phyloP scores from a whole-genome alignment of 2,113 vertebrate genomes.

The Xyrauchen texanus region DNA sequence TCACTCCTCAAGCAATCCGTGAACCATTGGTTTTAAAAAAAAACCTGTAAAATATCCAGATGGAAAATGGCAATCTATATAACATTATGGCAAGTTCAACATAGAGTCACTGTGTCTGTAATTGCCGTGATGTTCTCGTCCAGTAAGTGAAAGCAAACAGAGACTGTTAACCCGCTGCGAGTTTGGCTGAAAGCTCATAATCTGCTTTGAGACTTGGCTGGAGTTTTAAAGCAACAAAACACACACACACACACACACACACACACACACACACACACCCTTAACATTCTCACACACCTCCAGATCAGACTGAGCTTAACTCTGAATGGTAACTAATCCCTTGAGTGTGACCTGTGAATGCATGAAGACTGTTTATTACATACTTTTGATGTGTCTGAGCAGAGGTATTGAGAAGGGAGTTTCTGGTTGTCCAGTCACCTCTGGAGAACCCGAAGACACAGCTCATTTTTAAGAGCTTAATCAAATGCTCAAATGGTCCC shows the following conservation, averaged over 20 bases:
- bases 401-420: not conserved
- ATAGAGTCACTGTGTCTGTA: not conserved
- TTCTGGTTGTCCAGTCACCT: not conserved
- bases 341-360: constrained; percentile 39
- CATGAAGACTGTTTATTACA: constrained; percentile 13
- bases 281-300: constrained; percentile 44
- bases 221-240: constrained; percentile 62
- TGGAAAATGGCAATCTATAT: not conserved
- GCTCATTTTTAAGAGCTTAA: no score
- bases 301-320: constrained; percentile 54
- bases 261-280: constrained; percentile 52
- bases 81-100: not conserved
- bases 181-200: constrained; percentile 63
- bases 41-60: not conserved
- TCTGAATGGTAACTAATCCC: constrained; percentile 62
- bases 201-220: constrained; percentile 69
- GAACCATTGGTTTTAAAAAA: not conserved
- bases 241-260: constrained; percentile 54
- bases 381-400: not conserved
- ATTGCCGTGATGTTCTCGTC: not conserved
- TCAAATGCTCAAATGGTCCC: not conserved
- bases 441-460: not conserved
- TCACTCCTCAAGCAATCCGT: not conserved
- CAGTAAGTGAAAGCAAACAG: not conserved
- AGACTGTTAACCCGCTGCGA: constrained; percentile 24